phyloP scores from a whole-genome alignment of 2,888 invertebrate genomes.

The Cosmia pyralina region DNA sequence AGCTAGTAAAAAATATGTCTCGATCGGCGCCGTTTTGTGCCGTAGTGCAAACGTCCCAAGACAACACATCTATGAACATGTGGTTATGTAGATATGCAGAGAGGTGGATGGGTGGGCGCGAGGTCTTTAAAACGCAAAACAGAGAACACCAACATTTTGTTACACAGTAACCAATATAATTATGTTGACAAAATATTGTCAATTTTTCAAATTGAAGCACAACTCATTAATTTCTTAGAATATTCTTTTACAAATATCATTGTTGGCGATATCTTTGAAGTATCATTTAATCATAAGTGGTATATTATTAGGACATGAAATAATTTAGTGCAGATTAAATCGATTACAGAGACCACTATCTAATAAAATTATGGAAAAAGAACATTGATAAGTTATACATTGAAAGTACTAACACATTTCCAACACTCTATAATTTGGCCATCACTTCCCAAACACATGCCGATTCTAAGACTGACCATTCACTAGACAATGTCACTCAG shows the following conservation, averaged over 20 bases:
- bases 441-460: background rate
- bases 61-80: background rate
- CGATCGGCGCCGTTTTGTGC: background rate
- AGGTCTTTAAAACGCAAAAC: background rate
- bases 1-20: background rate
- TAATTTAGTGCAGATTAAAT: conserved; percentile 31
- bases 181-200: conserved; percentile 7
- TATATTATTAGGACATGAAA: background rate
- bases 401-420: conserved; percentile 20
- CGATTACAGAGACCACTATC: conserved; percentile 41
- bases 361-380: conserved; percentile 20
- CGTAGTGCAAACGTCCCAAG: background rate
- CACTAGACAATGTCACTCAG: conserved; percentile 75
- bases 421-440: conserved; percentile 27
- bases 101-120: background rate
- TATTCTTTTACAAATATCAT: conserved; percentile 15
- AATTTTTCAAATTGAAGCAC: conserved; percentile 2
- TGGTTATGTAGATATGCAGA: background rate
- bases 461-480: background rate
- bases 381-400: conserved; percentile 25
- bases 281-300: conserved; percentile 5
- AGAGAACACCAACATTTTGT: conserved; percentile 29
- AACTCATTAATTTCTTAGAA: background rate
- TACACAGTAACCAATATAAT: conserved; percentile 50
- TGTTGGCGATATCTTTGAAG: background rate